Evolutionary conservation across 1,140 invertebrate species (phyloP).

Genomic region (Tetramorium parvispinum): DNA sequence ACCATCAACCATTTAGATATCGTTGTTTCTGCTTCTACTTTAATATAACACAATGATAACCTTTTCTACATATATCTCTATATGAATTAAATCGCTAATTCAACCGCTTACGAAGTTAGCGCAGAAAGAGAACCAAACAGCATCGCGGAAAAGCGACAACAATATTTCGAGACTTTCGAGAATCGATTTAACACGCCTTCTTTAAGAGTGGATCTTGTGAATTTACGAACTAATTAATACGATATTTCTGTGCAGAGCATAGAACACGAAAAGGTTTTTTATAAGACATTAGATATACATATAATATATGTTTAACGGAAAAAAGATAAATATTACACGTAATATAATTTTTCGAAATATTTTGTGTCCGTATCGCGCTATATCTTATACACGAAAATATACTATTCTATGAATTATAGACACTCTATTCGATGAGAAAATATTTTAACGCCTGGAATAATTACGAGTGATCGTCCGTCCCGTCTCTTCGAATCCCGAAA

Average conservation of each 20-base stretch:
- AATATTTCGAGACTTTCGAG: no score
- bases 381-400: slow-evolving; percentile 15
- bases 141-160: no score
- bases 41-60: no score
- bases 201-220: no score
- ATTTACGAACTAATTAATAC: not conserved
- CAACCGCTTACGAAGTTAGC: no score
- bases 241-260: not conserved
- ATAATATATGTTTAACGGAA: not conserved
- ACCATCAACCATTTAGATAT: no score
- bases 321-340: not conserved
- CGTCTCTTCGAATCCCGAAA: slow-evolving; percentile 42
- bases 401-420: not conserved
- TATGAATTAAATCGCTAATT: no score
- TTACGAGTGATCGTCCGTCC: not conserved
- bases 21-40: no score
- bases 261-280: not conserved
- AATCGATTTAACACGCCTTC: no score
- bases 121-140: no score
- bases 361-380: not conserved
- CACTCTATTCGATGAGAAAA: slow-evolving; percentile 11
- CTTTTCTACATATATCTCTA: no score
- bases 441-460: slow-evolving; percentile 26
- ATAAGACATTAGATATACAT: not conserved
- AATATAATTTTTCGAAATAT: slow-evolving; percentile 38